These are phyloP conservation scores for Astyanax mexicanus DNA, from an alignment of 2,797 vertebrate genomes.

Conservation along the genomic window DNA sequence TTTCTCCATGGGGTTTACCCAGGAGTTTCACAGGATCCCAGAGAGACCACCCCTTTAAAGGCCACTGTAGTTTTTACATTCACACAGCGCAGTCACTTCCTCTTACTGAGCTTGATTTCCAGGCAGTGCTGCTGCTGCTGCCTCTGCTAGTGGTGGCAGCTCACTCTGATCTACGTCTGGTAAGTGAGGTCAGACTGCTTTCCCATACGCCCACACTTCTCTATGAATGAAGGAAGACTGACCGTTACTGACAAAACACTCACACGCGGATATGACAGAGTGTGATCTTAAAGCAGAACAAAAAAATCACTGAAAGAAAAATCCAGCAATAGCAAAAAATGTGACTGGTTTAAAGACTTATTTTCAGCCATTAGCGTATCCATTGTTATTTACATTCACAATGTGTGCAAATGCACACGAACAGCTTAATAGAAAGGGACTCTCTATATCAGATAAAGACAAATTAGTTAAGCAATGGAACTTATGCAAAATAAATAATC, in stretches of 20 bases:
- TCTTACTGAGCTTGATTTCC: constrained; percentile 43
- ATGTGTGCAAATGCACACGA: no score
- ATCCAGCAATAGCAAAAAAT: not conserved
- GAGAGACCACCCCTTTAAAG: constrained; percentile 44
- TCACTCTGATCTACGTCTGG: constrained; percentile 3
- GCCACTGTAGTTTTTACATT: constrained; percentile 14
- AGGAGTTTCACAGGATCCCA: constrained; percentile 28
- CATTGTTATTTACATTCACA: no score
- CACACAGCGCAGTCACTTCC: constrained; percentile 43
- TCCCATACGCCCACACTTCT: constrained; percentile 2
- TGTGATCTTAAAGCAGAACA: not conserved
- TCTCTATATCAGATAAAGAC: no score
- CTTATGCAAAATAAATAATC: no score
- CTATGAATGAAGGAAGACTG: not conserved
- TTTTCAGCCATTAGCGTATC: no score
- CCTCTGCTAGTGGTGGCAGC: not conserved
- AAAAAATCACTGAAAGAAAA: not conserved
- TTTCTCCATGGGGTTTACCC: constrained; percentile 52
- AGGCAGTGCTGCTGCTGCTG: constrained; percentile 38
- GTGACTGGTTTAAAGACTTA: not conserved
- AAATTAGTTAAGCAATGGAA: no score
- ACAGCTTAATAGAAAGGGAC: no score
- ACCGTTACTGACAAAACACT: not conserved
- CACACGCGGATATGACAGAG: not conserved
- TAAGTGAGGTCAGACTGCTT: constrained; percentile 27